A percentile compares a stretch with the other conserved stretches of the same genome.
phyloP scores from a whole-genome alignment of 2,113 vertebrate genomes.

The Mustelus asterias region DNA sequence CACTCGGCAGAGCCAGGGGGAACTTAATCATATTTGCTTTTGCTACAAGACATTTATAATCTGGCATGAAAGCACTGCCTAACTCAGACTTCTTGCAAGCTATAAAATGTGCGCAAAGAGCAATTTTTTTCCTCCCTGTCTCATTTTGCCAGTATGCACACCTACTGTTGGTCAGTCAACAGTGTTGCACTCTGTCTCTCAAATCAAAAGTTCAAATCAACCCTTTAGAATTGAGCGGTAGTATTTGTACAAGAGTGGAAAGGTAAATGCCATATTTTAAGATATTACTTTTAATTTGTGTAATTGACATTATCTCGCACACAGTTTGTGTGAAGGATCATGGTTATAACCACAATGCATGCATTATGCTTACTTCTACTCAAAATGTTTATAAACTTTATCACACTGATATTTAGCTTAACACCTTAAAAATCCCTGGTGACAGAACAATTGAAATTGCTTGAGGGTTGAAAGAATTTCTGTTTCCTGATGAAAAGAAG shows the following conservation, averaged over 20 bases:
- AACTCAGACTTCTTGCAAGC: not conserved
- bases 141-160: not conserved
- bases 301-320: not conserved
- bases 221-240: not conserved
- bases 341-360: not conserved
- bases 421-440: not conserved
- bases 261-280: not conserved
- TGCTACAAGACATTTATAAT: not conserved
- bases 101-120: not conserved
- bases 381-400: not conserved
- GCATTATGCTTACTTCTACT: not conserved
- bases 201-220: not conserved
- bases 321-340: not conserved
- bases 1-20: not conserved
- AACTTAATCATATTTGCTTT: conserved; percentile 27
- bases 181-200: not conserved
- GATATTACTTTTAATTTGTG: not conserved
- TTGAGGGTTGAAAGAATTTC: not conserved
- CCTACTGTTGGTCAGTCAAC: not conserved
- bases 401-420: not conserved
- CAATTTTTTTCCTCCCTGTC: not conserved
- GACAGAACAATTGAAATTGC: not conserved
- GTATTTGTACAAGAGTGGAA: not conserved
- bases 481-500: not conserved
- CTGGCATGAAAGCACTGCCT: not conserved